Evolutionary conservation across 1,140 invertebrate genomes (phyloP).

Genomic region (Orius insidiosus): DNA sequence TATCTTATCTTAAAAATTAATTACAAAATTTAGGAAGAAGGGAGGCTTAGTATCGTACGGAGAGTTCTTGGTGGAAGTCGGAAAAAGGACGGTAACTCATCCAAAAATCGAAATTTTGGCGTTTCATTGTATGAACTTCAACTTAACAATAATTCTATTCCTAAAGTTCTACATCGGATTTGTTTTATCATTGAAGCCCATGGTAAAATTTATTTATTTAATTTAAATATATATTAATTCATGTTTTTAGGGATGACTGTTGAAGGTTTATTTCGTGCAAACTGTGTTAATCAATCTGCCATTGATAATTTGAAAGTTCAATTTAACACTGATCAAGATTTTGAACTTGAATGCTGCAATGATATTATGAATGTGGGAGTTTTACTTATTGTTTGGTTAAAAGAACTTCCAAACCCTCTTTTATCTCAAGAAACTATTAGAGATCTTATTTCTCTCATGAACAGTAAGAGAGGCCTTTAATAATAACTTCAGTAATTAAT

Average conservation of each 20-base stretch:
- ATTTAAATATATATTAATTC: neutral
- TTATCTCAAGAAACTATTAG: conserved; percentile 26
- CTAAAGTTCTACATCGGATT: conserved; percentile 29
- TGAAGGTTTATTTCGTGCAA: conserved; percentile 27
- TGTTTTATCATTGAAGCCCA: conserved; percentile 29
- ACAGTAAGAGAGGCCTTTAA: conserved; percentile 14
- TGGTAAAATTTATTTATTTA: conserved; percentile 17
- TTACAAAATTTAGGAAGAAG: conserved; percentile 15
- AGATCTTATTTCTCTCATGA: conserved; percentile 24
- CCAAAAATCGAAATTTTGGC: conserved; percentile 21
- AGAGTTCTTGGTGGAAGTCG: conserved; percentile 12
- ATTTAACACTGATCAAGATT: conserved; percentile 31
- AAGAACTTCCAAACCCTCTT: conserved; percentile 31
- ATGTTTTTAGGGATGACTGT: conserved; percentile 25
- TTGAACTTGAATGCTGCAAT: conserved; percentile 28
- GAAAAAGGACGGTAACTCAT: conserved; percentile 19
- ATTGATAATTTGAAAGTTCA: conserved; percentile 28
- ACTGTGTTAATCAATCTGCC: conserved; percentile 26
- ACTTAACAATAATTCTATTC: conserved; percentile 27
- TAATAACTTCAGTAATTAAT: neutral
- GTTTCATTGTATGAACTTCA: conserved; percentile 26
- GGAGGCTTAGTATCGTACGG: conserved; percentile 12
- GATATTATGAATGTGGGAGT: conserved; percentile 30
- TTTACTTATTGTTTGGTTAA: conserved; percentile 30
- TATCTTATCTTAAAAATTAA: neutral